Percentiles rank a stretch among this genome's conserved stretches.
phyloP scores from a whole-genome alignment of 1,140 invertebrate species.

The Xylocopa sonorina region DNA sequence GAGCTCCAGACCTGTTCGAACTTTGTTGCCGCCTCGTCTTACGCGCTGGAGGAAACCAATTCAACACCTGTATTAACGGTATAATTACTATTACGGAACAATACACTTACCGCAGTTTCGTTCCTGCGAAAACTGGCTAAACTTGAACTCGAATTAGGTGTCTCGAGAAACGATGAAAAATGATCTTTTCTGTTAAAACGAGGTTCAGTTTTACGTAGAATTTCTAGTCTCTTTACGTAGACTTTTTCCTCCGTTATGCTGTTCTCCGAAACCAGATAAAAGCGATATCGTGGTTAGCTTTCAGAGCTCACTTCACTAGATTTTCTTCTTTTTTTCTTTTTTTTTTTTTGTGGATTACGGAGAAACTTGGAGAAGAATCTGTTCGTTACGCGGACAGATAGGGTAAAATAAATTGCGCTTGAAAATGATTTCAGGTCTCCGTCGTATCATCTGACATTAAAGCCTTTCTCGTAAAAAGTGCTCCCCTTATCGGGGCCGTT shows the following conservation, averaged over 20 bases:
- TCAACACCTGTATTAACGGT: constrained; percentile 2
- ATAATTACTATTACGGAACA: constrained; percentile 13
- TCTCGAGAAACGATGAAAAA: background rate
- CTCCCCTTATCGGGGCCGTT: constrained; percentile 9
- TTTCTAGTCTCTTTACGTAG: too few relatives aligned
- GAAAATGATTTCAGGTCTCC: background rate
- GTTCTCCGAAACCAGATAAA: too few relatives aligned
- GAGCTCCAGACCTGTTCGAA: background rate
- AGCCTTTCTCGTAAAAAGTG: background rate
- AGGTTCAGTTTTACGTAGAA: too few relatives aligned
- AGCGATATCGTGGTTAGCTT: too few relatives aligned
- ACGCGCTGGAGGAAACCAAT: background rate
- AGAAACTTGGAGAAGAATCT: background rate
- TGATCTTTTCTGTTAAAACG: too few relatives aligned
- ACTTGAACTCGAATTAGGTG: background rate
- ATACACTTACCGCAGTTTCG: background rate
- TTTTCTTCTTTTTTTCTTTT: too few relatives aligned
- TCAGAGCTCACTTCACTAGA: background rate
- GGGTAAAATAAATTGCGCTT: background rate
- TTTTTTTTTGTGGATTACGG: too few relatives aligned
- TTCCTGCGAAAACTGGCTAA: background rate
- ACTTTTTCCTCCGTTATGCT: too few relatives aligned
- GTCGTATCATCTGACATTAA: background rate
- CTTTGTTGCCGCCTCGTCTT: background rate
- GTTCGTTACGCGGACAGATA: background rate